Conservation (phyloP, 64 coral and sea anemone species). For the Porites australiensis region DNA sequence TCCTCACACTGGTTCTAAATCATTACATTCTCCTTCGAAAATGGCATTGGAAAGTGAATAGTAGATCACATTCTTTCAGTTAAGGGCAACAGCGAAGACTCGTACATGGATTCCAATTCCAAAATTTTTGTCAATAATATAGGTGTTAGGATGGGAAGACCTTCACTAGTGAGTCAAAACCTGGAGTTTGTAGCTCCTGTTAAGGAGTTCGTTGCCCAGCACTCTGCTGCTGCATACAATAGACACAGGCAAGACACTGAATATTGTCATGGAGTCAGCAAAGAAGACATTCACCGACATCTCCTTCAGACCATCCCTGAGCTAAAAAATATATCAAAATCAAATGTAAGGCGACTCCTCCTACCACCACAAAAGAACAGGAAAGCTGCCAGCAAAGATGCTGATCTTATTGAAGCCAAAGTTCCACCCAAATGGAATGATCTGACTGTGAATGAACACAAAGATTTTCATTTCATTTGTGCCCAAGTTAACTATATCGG, state of each 20-base stretch:
- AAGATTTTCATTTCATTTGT: constrained; percentile 48
- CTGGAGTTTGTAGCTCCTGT: neutral
- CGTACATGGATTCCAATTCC: too few relatives aligned
- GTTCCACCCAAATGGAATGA: constrained; percentile 36
- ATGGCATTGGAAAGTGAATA: too few relatives aligned
- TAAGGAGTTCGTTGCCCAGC: neutral
- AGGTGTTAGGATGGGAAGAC: neutral
- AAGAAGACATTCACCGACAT: constrained; percentile 33
- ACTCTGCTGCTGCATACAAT: neutral
- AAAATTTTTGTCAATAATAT: too few relatives aligned
- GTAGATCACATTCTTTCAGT: too few relatives aligned
- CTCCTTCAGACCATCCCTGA: constrained; percentile 44
- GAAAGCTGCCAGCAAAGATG: neutral
- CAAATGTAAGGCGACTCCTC: constrained; percentile 53
- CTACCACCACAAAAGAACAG: constrained; percentile 9
- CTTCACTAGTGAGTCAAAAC: neutral
- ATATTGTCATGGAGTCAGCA: constrained; percentile 23
- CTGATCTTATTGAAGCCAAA: constrained; percentile 23
- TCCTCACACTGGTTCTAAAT: too few relatives aligned
- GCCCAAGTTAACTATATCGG: constrained; percentile 27
- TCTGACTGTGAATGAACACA: constrained; percentile 22
- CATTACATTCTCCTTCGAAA: too few relatives aligned
- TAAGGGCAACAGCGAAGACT: too few relatives aligned
- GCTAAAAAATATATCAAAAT: constrained; percentile 31
- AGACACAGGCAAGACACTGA: neutral